Percentiles rank a stretch among this genome's conserved stretches.
Evolutionary conservation across 2,113 vertebrate species (phyloP).

Genomic region (Chaetorhynchus papuensis): DNA sequence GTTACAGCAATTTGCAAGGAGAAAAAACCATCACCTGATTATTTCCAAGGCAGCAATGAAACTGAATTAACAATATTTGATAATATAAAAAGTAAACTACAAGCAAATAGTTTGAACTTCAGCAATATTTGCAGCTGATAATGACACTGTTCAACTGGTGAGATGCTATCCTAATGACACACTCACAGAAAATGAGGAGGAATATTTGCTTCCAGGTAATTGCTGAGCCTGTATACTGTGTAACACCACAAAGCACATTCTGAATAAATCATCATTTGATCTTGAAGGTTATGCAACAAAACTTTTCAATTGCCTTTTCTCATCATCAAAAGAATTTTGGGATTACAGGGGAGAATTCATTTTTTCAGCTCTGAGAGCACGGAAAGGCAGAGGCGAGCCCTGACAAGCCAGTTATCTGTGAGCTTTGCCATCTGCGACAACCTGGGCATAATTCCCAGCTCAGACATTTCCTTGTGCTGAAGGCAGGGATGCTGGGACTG

Average conservation of each 20-base stretch:
- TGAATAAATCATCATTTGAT: not conserved
- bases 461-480: accelerated
- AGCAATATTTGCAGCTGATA: not conserved
- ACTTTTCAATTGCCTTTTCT: constrained; percentile 3
- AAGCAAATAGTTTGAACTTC: not conserved
- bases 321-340: not conserved
- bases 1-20: not conserved
- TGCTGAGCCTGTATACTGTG: not conserved
- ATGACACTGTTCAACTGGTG: not conserved
- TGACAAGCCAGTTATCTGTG: not conserved
- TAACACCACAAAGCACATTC: not conserved
- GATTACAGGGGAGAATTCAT: not conserved
- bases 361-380: not conserved
- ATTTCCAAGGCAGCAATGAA: not conserved
- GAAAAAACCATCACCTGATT: not conserved
- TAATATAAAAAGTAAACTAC: not conserved
- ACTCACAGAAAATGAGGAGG: not conserved
- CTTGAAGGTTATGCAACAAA: not conserved
- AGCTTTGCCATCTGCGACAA: not conserved
- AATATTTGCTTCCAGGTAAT: constrained; percentile 13
- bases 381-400: not conserved
- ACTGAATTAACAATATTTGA: not conserved
- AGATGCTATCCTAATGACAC: not conserved
- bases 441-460: not conserved
- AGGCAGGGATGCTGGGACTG: not conserved